Percentiles rank a stretch among this genome's conserved stretches.
Conservation (phyloP, 2,797 vertebrate species). For the Sylvia borin region DNA sequence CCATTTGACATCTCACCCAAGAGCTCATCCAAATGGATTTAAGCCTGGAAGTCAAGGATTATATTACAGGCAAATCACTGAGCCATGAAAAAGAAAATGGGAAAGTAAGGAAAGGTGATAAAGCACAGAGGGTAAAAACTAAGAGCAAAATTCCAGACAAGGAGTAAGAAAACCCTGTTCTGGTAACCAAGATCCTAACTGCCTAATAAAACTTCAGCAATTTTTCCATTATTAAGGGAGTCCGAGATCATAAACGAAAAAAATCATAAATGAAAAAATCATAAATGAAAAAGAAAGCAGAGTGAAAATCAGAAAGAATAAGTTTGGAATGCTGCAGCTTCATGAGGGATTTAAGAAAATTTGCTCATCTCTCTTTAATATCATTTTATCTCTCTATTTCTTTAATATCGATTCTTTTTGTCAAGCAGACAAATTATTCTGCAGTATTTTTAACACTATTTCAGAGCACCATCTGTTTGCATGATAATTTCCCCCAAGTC, state of each 20-base stretch:
- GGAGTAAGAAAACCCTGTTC: background rate
- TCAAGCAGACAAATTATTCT: slow-evolving; percentile 3
- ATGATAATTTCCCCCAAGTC: slow-evolving; percentile 41
- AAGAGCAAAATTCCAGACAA: background rate
- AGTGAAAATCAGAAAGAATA: background rate
- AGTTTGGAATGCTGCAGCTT: background rate
- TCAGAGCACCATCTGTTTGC: background rate
- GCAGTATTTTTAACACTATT: slow-evolving; percentile 20
- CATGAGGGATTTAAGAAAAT: background rate
- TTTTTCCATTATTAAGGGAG: background rate
- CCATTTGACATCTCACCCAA: background rate
- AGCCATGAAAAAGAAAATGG: background rate
- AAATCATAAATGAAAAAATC: background rate
- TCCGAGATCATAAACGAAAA: background rate
- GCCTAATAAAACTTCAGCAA: background rate
- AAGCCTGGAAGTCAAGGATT: background rate
- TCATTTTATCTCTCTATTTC: background rate
- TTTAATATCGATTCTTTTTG: background rate
- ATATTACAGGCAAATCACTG: background rate
- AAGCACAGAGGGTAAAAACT: background rate
- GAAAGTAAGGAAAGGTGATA: background rate
- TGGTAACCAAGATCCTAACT: background rate
- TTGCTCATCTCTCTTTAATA: background rate
- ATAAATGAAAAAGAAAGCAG: background rate
- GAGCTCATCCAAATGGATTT: background rate